Evolutionary conservation across 2,888 invertebrate species (phyloP), one percentile per base, ranked within the genome.

Genomic region (Julus scanicus): DNA sequence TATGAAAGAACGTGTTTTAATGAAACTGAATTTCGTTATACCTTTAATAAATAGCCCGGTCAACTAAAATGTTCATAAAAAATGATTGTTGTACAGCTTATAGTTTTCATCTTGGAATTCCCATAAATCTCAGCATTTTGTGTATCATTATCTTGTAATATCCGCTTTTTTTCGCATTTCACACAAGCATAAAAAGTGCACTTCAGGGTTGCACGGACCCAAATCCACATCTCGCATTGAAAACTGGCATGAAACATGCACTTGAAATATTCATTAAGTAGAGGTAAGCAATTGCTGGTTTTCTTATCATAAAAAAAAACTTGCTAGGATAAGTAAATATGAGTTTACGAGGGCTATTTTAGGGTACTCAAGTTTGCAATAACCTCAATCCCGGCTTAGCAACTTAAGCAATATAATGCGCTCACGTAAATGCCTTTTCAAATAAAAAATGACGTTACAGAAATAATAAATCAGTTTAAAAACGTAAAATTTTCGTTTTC

Each of bases 181-280:
- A 29, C 71, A 71, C 71, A 29, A 29, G 71, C 71, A n/a, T 71
- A 29, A 71, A 71, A 71, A n/a, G 71, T n/a, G 2, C 9, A 11
- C 71, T 71, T 71, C 71, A 71, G 71, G 71, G 71, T 71, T 71
- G 71, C 29, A 20, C 71, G n/a, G 11, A 29, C 71, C 71, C 20
- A 71, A 71, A 71, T 20, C 71, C 71, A 71, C 71, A 71, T 71
- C 29, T 71, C 71, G 2, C 71, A 71, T 71, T 71, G 71, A 71
- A 71, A 71, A 71, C 71, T 71, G 9, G 29, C 29, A 20, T 29
- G 71, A n/a, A 71, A 71, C 20, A 71, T n/a, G 71, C 29, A 71
- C 71, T 71, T 71, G 71, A 71, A 71, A 71, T 71, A 71, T 71
- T 71, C 71, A 71, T 71, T 71, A 71, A 71, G 71, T 29, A 29